Evolutionary conservation across 2,888 invertebrate genomes (phyloP), one percentile per base, ranked within the genome.

Genomic region (Ceratothoa steindachneri): DNA sequence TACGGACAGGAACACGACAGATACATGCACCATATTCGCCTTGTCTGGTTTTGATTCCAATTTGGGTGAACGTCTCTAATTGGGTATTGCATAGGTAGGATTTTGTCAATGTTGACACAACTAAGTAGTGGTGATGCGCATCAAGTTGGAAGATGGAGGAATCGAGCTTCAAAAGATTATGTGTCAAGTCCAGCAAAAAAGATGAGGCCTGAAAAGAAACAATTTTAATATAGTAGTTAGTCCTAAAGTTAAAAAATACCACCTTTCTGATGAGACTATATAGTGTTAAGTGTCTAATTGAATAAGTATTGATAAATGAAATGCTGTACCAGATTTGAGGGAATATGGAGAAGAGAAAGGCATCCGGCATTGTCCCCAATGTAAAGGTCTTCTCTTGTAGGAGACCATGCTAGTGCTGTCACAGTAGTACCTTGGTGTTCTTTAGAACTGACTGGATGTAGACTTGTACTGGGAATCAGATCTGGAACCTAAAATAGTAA

Each of bases 11-110:
- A 9, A 41, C 41, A 52, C 22, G 29, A 51, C 72, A 74, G 30
- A 77, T 68, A 52, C 77, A 77, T n/a, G 72, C 70, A 28, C 77
- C 74, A 74, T 69, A 77, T 66, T 77, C 72, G 27, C 77, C 77
- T 22, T 74, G 65, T 24, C 70, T 29, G 5, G 66, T 28, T 55
- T 71, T 72, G 24, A 72, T 74, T 4, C 77, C 77, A 53, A 77
- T 65, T 67, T 71, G 72, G 9, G 72, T 41, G 55, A 74, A 77
- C 22, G 70, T 72, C 60, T 77, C 77, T 12, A 70, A 30, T 52
- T 24, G 69, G 12, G 77, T 77, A 70, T 77, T 70, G 64, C 77
- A 77, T 7, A 77, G 72, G 60, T 70, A 77, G 29, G 74, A 74
- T 22, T 67, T 67, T 7, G 72, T 67, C 2, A 77, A 71, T 12